Evolutionary conservation across 2,113 vertebrate genomes (phyloP), one percentile per base, ranked within the genome.

Genomic region (Poecile atricapillus): DNA sequence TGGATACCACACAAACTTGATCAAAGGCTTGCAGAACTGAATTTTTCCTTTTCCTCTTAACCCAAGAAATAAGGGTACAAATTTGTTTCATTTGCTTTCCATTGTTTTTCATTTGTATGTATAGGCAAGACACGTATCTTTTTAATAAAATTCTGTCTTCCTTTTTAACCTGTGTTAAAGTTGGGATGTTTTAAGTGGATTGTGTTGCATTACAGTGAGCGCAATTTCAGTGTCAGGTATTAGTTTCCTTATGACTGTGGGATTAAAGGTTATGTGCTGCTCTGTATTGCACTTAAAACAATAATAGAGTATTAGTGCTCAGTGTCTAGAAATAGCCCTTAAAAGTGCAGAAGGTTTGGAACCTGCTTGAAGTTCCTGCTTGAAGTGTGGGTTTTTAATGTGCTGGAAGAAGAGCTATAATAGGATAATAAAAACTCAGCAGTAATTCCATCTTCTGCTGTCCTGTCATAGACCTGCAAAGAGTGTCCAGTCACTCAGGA

Each of bases 391-490:
- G 35, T 37, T 94, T 95, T 96, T 91, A 93, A 67, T 78, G 81
- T 52, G 76, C 47, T 93, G 84, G 79, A 95, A 86, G 64, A 93
- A 56, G 79, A 90, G 75, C 87, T 95, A 28, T 70, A 96, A 95
- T 21, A 64, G 68, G 68, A 60, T 83, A 94, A 67, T 94, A 90
- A 83, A 83, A 88, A n/a, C 71, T 93, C 93, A 83, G 95, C 93
- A 92, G 83, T 83, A 93, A 78, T 95, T 95, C 70, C 39, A 52
- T 91, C 82, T 74, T 85, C 37, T 81, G 63, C 47, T 86, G 56
- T 63, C 75, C 85, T 70, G 33, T 62, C 37, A 50, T 33, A 63
- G 67, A 50, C 75, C 79, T 80, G 70, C 62, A 59, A 46, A 90
- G 75, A 67, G 39, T 80, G 82, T 85, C 67, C 64, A 35, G 75